Percentiles rank a stretch among this genome's conserved stretches.
Evolutionary conservation across 2,888 invertebrate genomes (phyloP).

Genomic region (Cancer borealis): DNA sequence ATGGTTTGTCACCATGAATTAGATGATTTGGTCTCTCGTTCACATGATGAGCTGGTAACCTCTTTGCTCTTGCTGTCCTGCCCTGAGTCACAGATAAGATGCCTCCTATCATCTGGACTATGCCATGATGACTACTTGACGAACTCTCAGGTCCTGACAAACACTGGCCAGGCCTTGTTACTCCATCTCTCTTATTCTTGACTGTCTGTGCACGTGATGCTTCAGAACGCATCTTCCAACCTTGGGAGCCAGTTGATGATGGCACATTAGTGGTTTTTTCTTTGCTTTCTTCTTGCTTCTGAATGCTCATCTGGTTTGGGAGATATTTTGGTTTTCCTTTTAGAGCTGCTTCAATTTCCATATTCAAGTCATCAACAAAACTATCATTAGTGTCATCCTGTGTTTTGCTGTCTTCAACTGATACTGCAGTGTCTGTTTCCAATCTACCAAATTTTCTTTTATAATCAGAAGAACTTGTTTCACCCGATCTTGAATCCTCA

Average conservation of each 20-base stretch:
- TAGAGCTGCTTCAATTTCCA: conserved; percentile 56
- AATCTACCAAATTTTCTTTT: background rate
- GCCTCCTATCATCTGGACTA: conserved; percentile 70
- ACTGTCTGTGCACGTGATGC: background rate
- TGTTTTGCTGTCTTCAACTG: background rate
- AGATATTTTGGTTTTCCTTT: conserved; percentile 59
- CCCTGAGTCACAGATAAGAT: conserved; percentile 58
- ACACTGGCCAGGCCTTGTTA: conserved; percentile 40
- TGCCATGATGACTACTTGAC: conserved; percentile 57
- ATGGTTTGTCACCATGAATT: conserved; percentile 56
- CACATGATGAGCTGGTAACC: conserved; percentile 50
- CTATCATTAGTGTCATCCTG: background rate
- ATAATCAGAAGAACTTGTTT: background rate
- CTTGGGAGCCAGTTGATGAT: background rate
- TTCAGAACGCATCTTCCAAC: background rate
- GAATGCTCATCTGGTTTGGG: background rate
- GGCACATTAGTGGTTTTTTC: background rate
- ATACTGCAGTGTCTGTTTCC: background rate
- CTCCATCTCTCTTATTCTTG: background rate
- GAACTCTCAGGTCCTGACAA: conserved; percentile 9
- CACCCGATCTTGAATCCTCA: background rate
- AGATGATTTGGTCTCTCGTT: conserved; percentile 52
- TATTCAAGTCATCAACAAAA: conserved; percentile 1
- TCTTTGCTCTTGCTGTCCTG: background rate
- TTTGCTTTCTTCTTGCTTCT: background rate